Evolutionary conservation across 2,113 vertebrate genomes (phyloP).

Genomic region (Psittacara wagleri): DNA sequence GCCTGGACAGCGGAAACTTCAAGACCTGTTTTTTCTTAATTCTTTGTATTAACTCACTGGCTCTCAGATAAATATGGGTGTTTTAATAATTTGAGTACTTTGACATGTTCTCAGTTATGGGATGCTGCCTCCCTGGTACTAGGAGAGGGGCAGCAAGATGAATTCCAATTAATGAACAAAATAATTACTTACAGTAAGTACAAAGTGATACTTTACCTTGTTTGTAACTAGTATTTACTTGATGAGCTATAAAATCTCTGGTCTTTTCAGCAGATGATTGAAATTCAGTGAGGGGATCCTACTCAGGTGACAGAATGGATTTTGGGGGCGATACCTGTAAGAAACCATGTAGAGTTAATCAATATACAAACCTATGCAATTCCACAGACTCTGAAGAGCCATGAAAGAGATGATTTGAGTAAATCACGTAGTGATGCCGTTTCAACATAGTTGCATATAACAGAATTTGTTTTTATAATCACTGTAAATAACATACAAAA

Average conservation of each 20-base stretch:
- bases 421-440: background rate
- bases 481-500: conserved; percentile 17
- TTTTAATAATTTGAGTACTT: background rate
- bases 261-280: background rate
- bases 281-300: background rate
- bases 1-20: background rate
- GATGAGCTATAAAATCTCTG: background rate
- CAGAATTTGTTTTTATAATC: conserved; percentile 13
- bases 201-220: background rate
- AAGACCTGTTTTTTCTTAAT: background rate
- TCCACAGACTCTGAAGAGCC: background rate
- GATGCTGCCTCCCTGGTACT: background rate
- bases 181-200: background rate
- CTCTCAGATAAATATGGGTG: background rate
- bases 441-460: background rate
- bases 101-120: background rate
- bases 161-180: background rate
- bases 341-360: background rate
- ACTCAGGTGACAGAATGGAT: background rate
- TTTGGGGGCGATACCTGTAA: background rate
- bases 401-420: background rate
- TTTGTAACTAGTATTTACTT: background rate
- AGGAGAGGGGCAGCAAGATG: background rate
- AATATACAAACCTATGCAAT: background rate
- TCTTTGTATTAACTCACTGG: background rate